Conservation (phyloP, 2,797 vertebrate species). For the Sebastiscus albofasciatus region DNA sequence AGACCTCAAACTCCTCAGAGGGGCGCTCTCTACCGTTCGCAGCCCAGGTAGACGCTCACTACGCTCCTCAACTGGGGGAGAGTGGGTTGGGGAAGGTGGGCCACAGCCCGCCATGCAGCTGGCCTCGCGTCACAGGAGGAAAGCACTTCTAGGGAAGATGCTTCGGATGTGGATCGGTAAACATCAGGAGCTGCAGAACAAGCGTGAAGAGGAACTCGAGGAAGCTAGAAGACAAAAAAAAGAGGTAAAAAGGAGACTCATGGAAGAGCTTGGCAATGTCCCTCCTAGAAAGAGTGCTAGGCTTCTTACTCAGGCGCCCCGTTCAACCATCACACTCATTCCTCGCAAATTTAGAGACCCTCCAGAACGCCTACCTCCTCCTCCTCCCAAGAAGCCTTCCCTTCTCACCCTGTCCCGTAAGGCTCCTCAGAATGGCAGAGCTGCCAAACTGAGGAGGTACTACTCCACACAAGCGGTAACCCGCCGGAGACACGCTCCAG, state of each 20-base stretch:
- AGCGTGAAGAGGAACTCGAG: constrained; percentile 86
- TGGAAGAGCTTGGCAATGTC: constrained; percentile 92
- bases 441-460: constrained; percentile 83
- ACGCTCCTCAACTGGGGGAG: constrained; percentile 86
- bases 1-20: constrained; percentile 94
- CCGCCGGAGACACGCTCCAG: constrained; percentile 88
- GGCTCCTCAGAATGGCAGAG: constrained; percentile 71
- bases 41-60: constrained; percentile 88
- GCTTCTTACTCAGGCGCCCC: constrained; percentile 89
- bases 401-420: constrained; percentile 74
- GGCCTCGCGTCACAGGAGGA: constrained; percentile 92
- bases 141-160: constrained; percentile 87
- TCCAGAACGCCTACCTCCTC: constrained; percentile 81
- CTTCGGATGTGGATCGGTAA: constrained; percentile 87
- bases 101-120: constrained; percentile 89
- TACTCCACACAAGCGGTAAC: constrained; percentile 84
- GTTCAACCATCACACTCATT: constrained; percentile 84
- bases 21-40: constrained; percentile 90
- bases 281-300: constrained; percentile 96
- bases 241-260: constrained; percentile 91
- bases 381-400: constrained; percentile 71
- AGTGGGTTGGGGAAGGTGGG: constrained; percentile 79
- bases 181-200: constrained; percentile 83
- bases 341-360: constrained; percentile 90
- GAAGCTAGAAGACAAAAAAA: constrained; percentile 88